Evolutionary conservation across 2,113 vertebrate species (phyloP), one percentile per base, ranked within the genome.

Genomic region (Tachysurus vachellii): DNA sequence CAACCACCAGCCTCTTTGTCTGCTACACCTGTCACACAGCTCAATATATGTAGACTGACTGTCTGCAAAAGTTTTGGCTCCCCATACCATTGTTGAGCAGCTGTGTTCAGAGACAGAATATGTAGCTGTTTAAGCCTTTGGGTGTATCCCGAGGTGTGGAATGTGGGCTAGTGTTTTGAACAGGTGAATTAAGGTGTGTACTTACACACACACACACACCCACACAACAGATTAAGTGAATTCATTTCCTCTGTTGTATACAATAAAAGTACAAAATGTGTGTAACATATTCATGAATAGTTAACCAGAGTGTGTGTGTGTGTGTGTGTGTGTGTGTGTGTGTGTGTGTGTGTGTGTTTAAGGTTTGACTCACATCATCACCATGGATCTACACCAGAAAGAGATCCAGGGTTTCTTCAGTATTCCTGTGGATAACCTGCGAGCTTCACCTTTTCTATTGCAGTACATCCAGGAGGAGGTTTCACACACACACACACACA

Each of bases 381-480:
- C 98, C 73, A 99, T 99, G 98, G 98, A 99, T 86, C 94, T 99
- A 90, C 98, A 99, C 90, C 98, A 99, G 91, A 99, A 99, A 91
- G 98, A 99, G 93, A 99, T 99, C 79, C 98, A 99, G 93, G 98
- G 98, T 87, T 99, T 99, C 95, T 99, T 99, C 92, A 98, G 96
- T 90, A 98, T 99, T 86, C 98, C 98, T 1, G 98, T 99, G 92
- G 98, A 99, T 93, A 99, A 99, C 93, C 93, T 99, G 91, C 95
- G 98, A 86, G 98, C 97, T 88, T 99, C 98, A 0, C 98, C 98
- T 50, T 99, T 99, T 93, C 94, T 99, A 93, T 97, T 99, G 86
- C 98, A 99, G 93, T 99, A 99, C 90, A 99, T 99, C 91, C 98
- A 99, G 93, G 98, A 99, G 92, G 98, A 99, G 97, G 98, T 99